These are phyloP conservation scores for Philereme vetulata DNA, from an alignment of 2,888 invertebrate genomes.

Conservation along the genomic window DNA sequence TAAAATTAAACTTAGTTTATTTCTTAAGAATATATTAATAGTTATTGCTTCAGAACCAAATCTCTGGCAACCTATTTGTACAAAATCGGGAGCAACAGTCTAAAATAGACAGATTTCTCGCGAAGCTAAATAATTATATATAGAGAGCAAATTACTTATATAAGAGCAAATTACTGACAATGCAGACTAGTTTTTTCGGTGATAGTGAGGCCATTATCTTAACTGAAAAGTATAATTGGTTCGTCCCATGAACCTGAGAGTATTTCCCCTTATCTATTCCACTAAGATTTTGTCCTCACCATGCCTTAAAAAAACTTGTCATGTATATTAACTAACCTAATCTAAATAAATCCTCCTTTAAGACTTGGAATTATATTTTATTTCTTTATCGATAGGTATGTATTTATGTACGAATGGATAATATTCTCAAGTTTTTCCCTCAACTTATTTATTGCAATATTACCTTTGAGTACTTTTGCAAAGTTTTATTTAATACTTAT, in stretches of 20 bases:
- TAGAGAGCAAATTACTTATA: constrained; percentile 4
- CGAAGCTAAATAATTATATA: constrained; percentile 2
- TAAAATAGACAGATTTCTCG: constrained; percentile 5
- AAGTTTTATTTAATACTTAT: background rate
- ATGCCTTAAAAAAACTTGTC: too few relatives aligned
- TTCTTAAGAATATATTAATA: background rate
- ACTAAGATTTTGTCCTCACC: too few relatives aligned
- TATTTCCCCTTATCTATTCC: too few relatives aligned
- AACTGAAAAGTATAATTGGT: too few relatives aligned
- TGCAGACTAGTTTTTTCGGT: too few relatives aligned
- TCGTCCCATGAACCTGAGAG: too few relatives aligned
- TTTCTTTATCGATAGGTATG: too few relatives aligned
- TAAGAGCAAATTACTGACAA: constrained; percentile 3
- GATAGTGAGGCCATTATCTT: too few relatives aligned
- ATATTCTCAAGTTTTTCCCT: background rate
- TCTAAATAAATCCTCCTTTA: too few relatives aligned
- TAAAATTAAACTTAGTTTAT: background rate
- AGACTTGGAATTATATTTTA: too few relatives aligned
- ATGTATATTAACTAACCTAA: too few relatives aligned
- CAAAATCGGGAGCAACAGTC: constrained; percentile 29
- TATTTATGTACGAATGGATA: too few relatives aligned
- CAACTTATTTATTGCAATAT: background rate
- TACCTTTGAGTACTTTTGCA: background rate
- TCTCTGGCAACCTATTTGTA: constrained; percentile 19
- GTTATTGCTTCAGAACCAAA: background rate